Evolutionary conservation across 2,888 invertebrate genomes (phyloP), one percentile per base, ranked within the genome.

Genomic region (Heteromurus nitidus): DNA sequence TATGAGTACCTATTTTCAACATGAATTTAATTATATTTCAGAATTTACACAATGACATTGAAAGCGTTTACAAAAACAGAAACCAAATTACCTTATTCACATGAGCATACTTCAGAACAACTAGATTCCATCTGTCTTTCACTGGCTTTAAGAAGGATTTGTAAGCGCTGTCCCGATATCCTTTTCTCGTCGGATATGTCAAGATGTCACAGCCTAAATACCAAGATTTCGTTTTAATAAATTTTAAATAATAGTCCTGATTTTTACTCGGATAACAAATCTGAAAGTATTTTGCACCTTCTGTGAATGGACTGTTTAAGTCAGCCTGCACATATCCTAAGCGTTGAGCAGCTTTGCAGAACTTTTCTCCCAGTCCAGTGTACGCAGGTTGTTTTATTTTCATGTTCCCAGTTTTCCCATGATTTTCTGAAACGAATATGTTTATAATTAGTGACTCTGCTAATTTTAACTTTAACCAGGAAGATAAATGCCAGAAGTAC

Each of bases 71-170:
- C n/a, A n/a, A n/a, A n/a, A n/a, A n/a, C n/a, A n/a, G n/a, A n/a
- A n/a, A n/a, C n/a, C n/a, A n/a, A 13, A 5, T 36, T 36, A 86
- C 86, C 77, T 79, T 83, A 11, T 75, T 84, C 9, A 85, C 86
- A 60, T 70, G 30, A 0, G 85, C 68, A 53, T 77, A 86, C 72
- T 85, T 86, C 3, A 74, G 74, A 20, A 86, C 79, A 1, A 82
- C 84, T 13, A 86, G 28, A 24, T 68, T 72, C 16, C 80, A 76
- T 20, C 85, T 68, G 18, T 60, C 55, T 22, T 82, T 36, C 2
- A 70, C 80, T 1, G 84, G 70, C 62, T 82, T 82, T 0, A 85
- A 7, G 68, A 81, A 85, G 0, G 85, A 68, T 28, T 80, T 64
- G 42, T 75, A 84, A 0, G 83, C 70, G 3, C 81, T 82, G 58